A percentile compares a stretch with the other conserved stretches of the same genome.
phyloP scores from a whole-genome alignment of 2,797 vertebrate genomes.

The Platalea minor region DNA sequence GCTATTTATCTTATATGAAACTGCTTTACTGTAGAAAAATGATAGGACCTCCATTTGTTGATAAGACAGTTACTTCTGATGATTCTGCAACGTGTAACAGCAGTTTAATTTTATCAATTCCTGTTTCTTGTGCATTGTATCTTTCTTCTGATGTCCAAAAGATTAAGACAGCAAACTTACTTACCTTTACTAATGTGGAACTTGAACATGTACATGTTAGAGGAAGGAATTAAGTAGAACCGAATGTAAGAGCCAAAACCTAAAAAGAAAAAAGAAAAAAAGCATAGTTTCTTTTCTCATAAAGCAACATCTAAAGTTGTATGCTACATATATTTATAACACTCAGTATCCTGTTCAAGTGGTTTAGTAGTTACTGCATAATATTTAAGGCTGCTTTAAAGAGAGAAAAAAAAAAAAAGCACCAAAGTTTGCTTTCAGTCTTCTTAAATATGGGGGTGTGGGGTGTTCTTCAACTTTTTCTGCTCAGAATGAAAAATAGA shows the following conservation, averaged over 20 bases:
- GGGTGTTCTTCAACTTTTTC: background rate
- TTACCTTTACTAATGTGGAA: slow-evolving; percentile 39
- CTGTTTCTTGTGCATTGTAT: slow-evolving; percentile 22
- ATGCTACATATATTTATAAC: background rate
- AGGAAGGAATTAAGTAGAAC: background rate
- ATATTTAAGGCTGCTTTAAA: background rate
- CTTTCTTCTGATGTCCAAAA: slow-evolving; percentile 55
- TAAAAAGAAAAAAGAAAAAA: background rate
- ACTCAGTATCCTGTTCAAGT: background rate
- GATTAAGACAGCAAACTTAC: slow-evolving; percentile 50
- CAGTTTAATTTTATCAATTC: slow-evolving; percentile 63
- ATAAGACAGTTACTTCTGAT: slow-evolving; percentile 72
- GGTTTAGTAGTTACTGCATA: background rate
- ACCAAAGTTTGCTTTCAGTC: background rate
- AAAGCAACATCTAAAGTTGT: background rate
- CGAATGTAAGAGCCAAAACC: background rate
- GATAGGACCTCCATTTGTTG: slow-evolving; percentile 67
- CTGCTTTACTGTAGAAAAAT: slow-evolving; percentile 70
- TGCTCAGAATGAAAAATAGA: background rate
- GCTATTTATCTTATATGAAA: slow-evolving; percentile 74
- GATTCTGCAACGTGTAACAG: slow-evolving; percentile 44
- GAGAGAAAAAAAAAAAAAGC: background rate
- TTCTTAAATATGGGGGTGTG: background rate
- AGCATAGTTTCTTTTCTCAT: background rate
- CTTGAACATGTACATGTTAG: slow-evolving; percentile 1